A percentile compares a stretch with the other conserved stretches of the same genome.
Evolutionary conservation across 1,140 invertebrate species (phyloP).

Genomic region (Plectus sambesii): DNA sequence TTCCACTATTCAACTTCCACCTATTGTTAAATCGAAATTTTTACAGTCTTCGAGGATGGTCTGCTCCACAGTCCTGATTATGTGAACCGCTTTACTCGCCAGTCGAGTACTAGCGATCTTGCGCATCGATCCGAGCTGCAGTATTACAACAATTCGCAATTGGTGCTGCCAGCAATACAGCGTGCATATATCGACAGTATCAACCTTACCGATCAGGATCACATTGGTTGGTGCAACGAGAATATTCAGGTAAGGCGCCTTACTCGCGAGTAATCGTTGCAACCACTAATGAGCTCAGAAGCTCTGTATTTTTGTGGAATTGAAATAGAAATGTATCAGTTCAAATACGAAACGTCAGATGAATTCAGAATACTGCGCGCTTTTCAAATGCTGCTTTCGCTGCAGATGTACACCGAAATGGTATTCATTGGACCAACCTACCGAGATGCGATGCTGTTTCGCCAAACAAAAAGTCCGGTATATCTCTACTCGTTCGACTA

Average conservation of each 20-base stretch:
- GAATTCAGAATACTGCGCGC: neutral
- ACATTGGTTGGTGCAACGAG: constrained; percentile 2
- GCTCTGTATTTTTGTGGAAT: too few species aligned
- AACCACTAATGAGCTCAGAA: too few species aligned
- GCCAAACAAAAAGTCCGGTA: too few species aligned
- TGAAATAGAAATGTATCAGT: too few species aligned
- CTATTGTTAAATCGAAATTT: too few species aligned
- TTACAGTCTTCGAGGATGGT: too few species aligned
- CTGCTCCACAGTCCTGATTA: constrained; percentile 6
- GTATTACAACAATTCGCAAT: constrained; percentile 8
- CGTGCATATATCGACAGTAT: constrained; percentile 8
- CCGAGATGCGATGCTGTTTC: too few species aligned
- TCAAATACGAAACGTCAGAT: constrained; percentile 1
- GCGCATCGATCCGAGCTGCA: constrained; percentile 9
- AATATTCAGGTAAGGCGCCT: constrained; percentile 9
- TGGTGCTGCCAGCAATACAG: neutral
- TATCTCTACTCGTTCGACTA: too few species aligned
- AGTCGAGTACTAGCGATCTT: neutral
- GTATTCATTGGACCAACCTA: constrained; percentile 15
- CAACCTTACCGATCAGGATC: constrained; percentile 5
- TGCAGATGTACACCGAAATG: constrained; percentile 13
- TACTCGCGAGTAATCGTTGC: too few species aligned
- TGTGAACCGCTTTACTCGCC: neutral
- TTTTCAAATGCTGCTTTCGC: too few species aligned
- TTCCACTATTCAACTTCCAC: too few species aligned